Evolutionary conservation across 2,113 vertebrate genomes (phyloP), one percentile per base, ranked within the genome.

Genomic region (Notarius lentiginosus): DNA sequence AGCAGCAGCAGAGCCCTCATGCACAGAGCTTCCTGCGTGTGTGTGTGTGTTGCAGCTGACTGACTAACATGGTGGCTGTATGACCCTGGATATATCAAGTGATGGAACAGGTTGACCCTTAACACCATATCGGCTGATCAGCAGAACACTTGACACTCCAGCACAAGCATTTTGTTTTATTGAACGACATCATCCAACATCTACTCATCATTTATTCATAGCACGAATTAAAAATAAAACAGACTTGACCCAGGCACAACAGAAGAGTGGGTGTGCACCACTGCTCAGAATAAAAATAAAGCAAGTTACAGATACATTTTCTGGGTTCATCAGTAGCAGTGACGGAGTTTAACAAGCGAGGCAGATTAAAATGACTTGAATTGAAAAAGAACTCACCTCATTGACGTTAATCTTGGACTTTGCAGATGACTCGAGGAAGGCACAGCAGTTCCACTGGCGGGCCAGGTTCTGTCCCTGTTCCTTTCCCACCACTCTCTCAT

Each of bases 351-450:
- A 3, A 75, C 5, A 51, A 22, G 77, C 12, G 15, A n/a, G 30
- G 30, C 27, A 53, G 47, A 55, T 22, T 49, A 17, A 53, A 51
- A 51, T 41, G 17, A 41, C 41, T 10, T 30, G 17, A n/a, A 53
- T 79, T 2, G 5, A 53, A 18, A 76, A 20, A 55, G 60, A 15
- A 8, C 82, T 86, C 68, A 97, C 98, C 97, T 99, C 97, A 0
- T 99, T 99, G 95, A 99, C 97, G 90, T 99, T 99, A 95, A 99
- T 98, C 96, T 98, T 99, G 95, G 98, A 98, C 93, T 99, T 99
- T 92, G 98, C 98, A 87, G 98, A 99, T 84, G 97, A 98, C 92
- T 99, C 98, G 94, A 99, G 95, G 93, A 99, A 99, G 73, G 98
- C 98, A 93, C 98, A 99, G 93, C 96, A 97, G 95, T 97, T 98